A percentile compares a stretch with the other conserved stretches of the same genome.
Conservation (phyloP, 2,888 invertebrate genomes). For the Romanomermis culicivorax region DNA sequence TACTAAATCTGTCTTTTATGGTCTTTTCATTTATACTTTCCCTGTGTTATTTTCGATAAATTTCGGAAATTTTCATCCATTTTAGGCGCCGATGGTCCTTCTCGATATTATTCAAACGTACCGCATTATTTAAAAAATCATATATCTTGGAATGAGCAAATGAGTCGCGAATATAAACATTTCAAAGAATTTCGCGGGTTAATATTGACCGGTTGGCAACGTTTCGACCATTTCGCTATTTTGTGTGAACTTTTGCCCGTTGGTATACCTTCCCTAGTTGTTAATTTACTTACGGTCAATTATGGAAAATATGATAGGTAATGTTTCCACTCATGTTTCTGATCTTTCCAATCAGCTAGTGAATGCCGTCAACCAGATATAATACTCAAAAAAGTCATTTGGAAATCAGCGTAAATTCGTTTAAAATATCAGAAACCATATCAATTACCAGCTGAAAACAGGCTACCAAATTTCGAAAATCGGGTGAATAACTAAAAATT, state of each 20-base stretch:
- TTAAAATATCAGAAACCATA: too few species aligned
- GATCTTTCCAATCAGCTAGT: not conserved
- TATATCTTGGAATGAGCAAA: slow-evolving; percentile 30
- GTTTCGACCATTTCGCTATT: slow-evolving; percentile 33
- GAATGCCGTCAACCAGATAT: not conserved
- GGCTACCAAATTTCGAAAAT: too few species aligned
- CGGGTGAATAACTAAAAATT: too few species aligned
- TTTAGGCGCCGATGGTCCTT: slow-evolving; percentile 32
- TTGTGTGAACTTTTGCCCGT: slow-evolving; percentile 35
- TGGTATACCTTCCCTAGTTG: slow-evolving; percentile 22
- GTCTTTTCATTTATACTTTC: not conserved
- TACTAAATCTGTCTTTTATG: not conserved
- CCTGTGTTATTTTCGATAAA: too few species aligned
- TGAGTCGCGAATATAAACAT: slow-evolving; percentile 17
- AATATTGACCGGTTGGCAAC: slow-evolving; percentile 34
- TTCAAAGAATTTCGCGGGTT: slow-evolving; percentile 28
- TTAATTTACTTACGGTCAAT: slow-evolving; percentile 13
- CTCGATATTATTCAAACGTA: slow-evolving; percentile 31
- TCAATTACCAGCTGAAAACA: too few species aligned
- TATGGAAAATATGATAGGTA: slow-evolving; percentile 3
- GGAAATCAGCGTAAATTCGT: too few species aligned
- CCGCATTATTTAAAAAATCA: slow-evolving; percentile 34
- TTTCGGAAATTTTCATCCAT: too few species aligned
- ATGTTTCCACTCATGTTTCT: too few species aligned
- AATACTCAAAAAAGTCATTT: too few species aligned